These are phyloP conservation scores for Sturmia bella DNA, from an alignment of 2,888 invertebrate species.

Conservation along the genomic window DNA sequence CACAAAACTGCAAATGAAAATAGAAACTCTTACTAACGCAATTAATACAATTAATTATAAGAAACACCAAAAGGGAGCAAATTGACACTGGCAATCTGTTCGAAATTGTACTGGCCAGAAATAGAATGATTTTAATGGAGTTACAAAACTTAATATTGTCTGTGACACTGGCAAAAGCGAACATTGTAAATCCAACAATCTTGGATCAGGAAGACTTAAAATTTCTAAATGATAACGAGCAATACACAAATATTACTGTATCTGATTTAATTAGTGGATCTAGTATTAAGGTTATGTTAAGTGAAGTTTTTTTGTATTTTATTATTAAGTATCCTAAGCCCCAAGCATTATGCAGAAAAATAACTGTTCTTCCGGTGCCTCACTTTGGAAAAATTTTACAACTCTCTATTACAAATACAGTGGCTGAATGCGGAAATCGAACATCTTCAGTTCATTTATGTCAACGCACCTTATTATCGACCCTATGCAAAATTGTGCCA, in stretches of 20 bases:
- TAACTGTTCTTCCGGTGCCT: conserved; percentile 2
- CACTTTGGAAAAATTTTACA: conserved; percentile 29
- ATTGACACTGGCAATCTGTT: conserved; percentile 48
- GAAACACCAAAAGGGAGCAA: conserved; percentile 19
- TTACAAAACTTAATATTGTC: no score
- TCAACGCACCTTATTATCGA: conserved; percentile 4
- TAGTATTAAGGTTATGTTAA: conserved; percentile 17
- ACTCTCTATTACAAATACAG: conserved; percentile 31
- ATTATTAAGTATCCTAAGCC: conserved; percentile 12
- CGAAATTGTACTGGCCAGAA: conserved; percentile 54
- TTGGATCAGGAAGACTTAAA: no score
- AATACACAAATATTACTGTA: conserved; percentile 14
- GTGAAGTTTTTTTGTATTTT: conserved; percentile 16
- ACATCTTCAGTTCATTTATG: conserved; percentile 42
- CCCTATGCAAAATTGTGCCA: no score
- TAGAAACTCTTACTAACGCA: conserved; percentile 33
- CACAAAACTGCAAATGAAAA: conserved; percentile 46
- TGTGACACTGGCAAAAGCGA: conserved; percentile 1
- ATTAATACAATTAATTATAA: conserved; percentile 48
- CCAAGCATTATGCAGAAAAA: not conserved
- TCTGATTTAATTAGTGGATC: conserved; percentile 16
- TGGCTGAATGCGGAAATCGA: conserved; percentile 43
- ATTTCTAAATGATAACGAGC: conserved; percentile 4
- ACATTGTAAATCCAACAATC: not conserved
- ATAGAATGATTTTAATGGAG: conserved; percentile 52